A percentile compares a stretch with the other conserved stretches of the same genome.
Conservation (phyloP, 2,113 vertebrate species). For the Silurus asotus region DNA sequence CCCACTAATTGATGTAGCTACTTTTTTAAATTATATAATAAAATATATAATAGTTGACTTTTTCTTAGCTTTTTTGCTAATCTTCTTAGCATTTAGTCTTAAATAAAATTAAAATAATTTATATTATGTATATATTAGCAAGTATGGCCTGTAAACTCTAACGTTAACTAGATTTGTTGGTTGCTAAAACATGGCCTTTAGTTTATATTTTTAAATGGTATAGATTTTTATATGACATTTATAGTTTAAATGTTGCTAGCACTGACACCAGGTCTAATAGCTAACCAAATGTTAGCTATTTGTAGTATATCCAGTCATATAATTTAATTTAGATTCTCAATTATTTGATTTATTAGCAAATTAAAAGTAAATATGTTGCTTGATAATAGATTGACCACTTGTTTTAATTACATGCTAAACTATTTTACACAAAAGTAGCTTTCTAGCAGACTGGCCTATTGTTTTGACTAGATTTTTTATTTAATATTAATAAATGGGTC, state of each 20-base stretch:
- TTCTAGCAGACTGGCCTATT: not conserved
- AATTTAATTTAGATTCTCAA: not conserved
- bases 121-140: not conserved
- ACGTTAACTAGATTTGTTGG: not conserved
- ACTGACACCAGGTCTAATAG: not conserved
- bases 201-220: not conserved
- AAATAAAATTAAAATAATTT: not conserved
- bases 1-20: not conserved
- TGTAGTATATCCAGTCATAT: not conserved
- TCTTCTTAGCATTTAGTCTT: not conserved
- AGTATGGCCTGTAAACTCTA: not conserved
- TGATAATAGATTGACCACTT: not conserved
- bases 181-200: not conserved
- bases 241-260: not conserved
- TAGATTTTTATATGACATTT: not conserved
- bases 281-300: not conserved
- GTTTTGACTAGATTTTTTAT: not conserved
- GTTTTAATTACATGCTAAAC: not conserved
- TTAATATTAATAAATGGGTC: not conserved
- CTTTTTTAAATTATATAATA: not conserved
- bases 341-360: not conserved
- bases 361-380: not conserved
- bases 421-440: not conserved
- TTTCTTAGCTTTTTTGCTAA: not conserved
- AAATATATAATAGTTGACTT: not conserved